Conservation (phyloP, 2,113 vertebrate species). For the Eupsittula cactorum region DNA sequence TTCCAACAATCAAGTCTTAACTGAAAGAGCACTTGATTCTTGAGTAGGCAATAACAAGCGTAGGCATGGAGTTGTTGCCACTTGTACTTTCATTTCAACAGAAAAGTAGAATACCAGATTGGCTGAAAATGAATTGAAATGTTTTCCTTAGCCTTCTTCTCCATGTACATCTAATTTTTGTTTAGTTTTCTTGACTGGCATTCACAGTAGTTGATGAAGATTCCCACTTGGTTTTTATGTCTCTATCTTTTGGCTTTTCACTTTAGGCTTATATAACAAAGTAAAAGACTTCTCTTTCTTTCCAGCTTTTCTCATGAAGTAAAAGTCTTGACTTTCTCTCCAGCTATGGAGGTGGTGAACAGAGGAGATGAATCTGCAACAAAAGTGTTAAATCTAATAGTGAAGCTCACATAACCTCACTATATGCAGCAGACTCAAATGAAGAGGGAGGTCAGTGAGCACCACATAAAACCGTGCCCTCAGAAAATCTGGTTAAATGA, state of each 20-base stretch:
- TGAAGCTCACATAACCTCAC: not conserved
- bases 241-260: not conserved
- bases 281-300: not conserved
- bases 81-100: slow-evolving; percentile 61
- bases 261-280: not conserved
- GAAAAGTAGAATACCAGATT: slow-evolving; percentile 52
- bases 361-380: not conserved
- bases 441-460: not conserved
- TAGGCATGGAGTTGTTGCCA: slow-evolving; percentile 59
- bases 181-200: slow-evolving; percentile 2
- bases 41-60: slow-evolving; percentile 67
- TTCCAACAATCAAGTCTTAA: slow-evolving; percentile 55
- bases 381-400: not conserved
- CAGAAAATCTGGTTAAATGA: not conserved
- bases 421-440: not conserved
- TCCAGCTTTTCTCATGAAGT: not conserved
- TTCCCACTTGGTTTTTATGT: not conserved
- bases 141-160: slow-evolving; percentile 34
- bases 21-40: slow-evolving; percentile 62
- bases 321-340: not conserved
- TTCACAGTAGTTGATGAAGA: slow-evolving; percentile 38
- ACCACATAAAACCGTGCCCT: not conserved
- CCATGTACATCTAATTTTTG: slow-evolving; percentile 36
- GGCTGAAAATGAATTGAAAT: slow-evolving; percentile 52
- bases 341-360: not conserved